Evolutionary conservation across 64 coral and sea anemone genomes (phyloP).

Genomic region (Catalaphyllia jardinei): DNA sequence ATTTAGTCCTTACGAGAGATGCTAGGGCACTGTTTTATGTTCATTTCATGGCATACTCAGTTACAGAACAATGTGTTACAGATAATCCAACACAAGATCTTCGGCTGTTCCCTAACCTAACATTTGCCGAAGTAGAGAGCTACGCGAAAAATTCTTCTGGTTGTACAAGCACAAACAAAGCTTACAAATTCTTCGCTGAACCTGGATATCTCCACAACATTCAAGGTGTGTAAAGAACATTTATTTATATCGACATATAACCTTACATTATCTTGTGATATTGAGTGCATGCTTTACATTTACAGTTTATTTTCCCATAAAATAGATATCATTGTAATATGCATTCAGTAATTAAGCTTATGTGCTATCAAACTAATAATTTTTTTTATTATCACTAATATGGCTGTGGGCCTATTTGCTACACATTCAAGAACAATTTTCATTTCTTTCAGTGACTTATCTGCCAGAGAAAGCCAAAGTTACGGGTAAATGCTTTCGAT

Average conservation of each 20-base stretch:
- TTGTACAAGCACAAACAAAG: no score
- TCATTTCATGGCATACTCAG: no score
- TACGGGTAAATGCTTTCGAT: constrained; percentile 2
- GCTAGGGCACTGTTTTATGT: no score
- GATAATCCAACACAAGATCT: no score
- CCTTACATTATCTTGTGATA: not conserved
- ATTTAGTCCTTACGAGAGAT: no score
- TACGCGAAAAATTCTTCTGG: no score
- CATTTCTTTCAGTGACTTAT: not conserved
- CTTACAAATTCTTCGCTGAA: constrained; percentile 57
- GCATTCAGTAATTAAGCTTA: no score
- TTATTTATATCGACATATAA: not conserved
- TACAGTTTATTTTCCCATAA: not conserved
- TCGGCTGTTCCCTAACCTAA: no score
- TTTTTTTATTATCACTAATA: not conserved
- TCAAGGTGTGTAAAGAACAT: constrained; percentile 27
- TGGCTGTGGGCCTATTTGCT: not conserved
- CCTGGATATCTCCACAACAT: constrained; percentile 53
- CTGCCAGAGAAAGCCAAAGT: not conserved
- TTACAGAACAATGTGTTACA: no score
- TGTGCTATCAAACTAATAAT: not conserved
- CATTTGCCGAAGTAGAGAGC: no score
- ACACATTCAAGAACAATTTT: not conserved
- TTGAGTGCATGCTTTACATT: not conserved
- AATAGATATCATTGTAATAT: no score